Base-by-base conservation (phyloP, 2,888 invertebrate species). In the Machimus rusticus region DNA sequence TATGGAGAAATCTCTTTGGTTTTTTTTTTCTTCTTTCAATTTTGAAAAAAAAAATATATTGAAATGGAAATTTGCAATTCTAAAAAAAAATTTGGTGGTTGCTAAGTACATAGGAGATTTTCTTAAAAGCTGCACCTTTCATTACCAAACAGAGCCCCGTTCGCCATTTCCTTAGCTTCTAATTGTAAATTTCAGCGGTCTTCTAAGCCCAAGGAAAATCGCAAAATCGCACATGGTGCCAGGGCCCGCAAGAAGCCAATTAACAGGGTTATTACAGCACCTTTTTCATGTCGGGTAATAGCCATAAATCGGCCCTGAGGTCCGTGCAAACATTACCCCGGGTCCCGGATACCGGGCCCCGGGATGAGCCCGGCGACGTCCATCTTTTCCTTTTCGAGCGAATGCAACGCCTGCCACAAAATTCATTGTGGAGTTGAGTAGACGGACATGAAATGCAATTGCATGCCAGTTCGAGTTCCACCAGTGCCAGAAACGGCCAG, bases 401-500 rank as follows among this genome's bases (percentile, higher is more conserved):
- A 34, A 23, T 34, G 34, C 28, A 51, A 85, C 19, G 57, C 39
- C 82, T 66, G 82, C 82, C 82, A 66, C 82, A 84, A 85, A 77
- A 82, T 86, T 86, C 86, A 77, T 86, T 86, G 86, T 86, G 77
- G 37, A 86, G 55, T 77, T 77, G 74, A 86, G 37, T 55, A 77
- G 86, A 86, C 74, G 55, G 76, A 77, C 66, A 66, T 66, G 37
- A 77, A 86, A 77, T 86, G 77, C 76, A 86, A 85, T 85, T 85
- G 85, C 85, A 85, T 85, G 74, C 85, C 86, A 76, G 76, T 86
- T 77, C 43, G 86, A 86, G 86, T 77, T 86, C 77, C 76, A 86
- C 55, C 77, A 86, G 77, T 86, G 55, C 77, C 86, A 77, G 77
- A 86, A 87, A 87, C 81, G 74, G 66, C 87, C 87, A 87, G 81